phyloP scores from a whole-genome alignment of 1,140 invertebrate genomes.

The Luehdorfia chinensis region DNA sequence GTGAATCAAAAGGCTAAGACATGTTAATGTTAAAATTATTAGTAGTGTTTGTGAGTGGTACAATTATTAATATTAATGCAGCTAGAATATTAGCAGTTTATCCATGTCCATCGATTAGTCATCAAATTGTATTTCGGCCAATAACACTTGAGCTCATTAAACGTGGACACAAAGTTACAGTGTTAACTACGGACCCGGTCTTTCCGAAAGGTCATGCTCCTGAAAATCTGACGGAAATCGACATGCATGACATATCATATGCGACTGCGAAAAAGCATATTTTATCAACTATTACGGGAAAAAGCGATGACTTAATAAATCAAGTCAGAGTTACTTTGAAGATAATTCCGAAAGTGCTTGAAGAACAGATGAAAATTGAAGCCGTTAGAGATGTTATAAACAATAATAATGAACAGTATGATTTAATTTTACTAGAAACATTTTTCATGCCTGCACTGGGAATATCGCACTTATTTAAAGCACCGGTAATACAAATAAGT shows the following conservation, averaged over 20 bases:
- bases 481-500: conserved; percentile 53
- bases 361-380: conserved; percentile 25
- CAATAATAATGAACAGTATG: conserved; percentile 41
- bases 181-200: conserved; percentile 54
- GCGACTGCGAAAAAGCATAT: conserved; percentile 21
- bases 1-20: no score
- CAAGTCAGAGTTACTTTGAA: conserved; percentile 9
- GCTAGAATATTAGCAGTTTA: conserved; percentile 74
- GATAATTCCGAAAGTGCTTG: conserved; percentile 21
- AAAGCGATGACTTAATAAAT: background rate
- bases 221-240: conserved; percentile 54
- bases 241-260: conserved; percentile 50
- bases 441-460: conserved; percentile 27
- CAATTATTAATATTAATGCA: conserved; percentile 25
- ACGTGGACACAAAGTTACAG: conserved; percentile 70
- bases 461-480: conserved; percentile 58
- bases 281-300: background rate
- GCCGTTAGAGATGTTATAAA: conserved; percentile 39
- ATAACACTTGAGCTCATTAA: conserved; percentile 61
- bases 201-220: conserved; percentile 32
- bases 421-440: conserved; percentile 48
- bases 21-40: no score
- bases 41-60: background rate
- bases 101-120: conserved; percentile 49
- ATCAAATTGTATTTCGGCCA: conserved; percentile 68